Evolutionary conservation across 2,113 vertebrate species (phyloP), one percentile per base, ranked within the genome.

Genomic region (Nettapus auritus): DNA sequence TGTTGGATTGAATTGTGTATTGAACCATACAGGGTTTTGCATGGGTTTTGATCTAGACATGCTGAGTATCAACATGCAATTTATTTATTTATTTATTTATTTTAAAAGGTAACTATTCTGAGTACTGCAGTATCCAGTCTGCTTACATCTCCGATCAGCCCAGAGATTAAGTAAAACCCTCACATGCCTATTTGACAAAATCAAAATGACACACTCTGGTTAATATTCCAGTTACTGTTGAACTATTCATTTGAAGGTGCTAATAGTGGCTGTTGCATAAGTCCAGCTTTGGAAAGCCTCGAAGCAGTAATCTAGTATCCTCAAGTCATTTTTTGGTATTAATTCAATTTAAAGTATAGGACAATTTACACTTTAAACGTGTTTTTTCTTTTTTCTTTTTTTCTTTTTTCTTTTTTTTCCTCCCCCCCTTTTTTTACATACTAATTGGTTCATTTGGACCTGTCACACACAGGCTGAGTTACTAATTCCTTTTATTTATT

Each of bases 381-480:
- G 44, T 60, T 26, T 13, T 19, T 2, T 0, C 0, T 4, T 1
- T 3, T 5, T 2, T 6, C 1, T 1, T 20, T 16, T 9, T 22
- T 11, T 60, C 17, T 11, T 19, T 2, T 0, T 1, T 4, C 1
- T 3, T 6, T 3, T 6, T 1, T 40, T 40, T 40, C 13, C n/a
- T n/a, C n/a, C n/a, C n/a, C n/a, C n/a, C n/a, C 40, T 1, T 93
- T 96, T 96, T 11, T 21, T 92, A 92, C 67, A 89, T 89, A 55
- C 46, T 95, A 94, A 97, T 93, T 96, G 95, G 97, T 96, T 97
- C 76, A 82, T 83, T 92, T 96, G 74, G 69, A 80, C 36, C 69
- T 94, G 75, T 64, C 76, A 86, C 36, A 40, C 28, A 48, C 5
- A 88, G 42, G 64, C 67, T 87, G 86, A 94, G 36, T 82, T 88